A percentile compares a stretch with the other conserved stretches of the same genome.
These are phyloP conservation scores for Pedetes capensis DNA, from an alignment of 2,113 vertebrate genomes.

Conservation along the genomic window DNA sequence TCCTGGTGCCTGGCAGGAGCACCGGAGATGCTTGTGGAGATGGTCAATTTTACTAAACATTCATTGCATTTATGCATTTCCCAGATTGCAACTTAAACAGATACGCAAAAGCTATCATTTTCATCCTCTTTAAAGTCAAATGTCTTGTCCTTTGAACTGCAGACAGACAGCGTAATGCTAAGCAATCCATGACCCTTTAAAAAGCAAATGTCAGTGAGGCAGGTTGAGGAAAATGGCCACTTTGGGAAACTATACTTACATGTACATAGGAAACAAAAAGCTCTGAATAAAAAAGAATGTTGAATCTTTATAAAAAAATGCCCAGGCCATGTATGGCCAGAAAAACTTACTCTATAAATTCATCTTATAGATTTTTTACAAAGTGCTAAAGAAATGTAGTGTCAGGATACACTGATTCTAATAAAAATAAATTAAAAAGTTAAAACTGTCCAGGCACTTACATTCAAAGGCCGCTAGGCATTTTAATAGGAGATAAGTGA, in stretches of 20 bases:
- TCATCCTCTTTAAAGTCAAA: conserved; percentile 18
- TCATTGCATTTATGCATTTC: neutral
- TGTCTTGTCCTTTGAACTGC: neutral
- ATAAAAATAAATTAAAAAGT: conserved; percentile 73
- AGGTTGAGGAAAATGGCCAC: neutral
- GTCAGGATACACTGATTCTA: conserved; percentile 60
- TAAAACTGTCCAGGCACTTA: conserved; percentile 32
- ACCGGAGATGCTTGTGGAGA: neutral
- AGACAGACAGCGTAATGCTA: neutral
- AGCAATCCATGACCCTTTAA: neutral
- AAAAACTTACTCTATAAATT: conserved; percentile 55
- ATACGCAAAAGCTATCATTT: neutral
- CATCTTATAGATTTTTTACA: conserved; percentile 50
- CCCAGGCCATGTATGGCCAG: neutral
- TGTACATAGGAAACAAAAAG: neutral
- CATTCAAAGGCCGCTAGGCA: conserved; percentile 48
- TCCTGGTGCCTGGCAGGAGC: neutral
- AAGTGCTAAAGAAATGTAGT: conserved; percentile 57
- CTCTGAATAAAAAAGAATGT: neutral
- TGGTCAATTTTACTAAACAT: neutral
- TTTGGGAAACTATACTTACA: neutral
- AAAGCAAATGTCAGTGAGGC: neutral
- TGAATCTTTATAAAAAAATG: conserved; percentile 15
- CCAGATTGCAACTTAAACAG: neutral
- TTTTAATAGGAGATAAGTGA: conserved; percentile 67